phyloP scores from a whole-genome alignment of 2,797 vertebrate species.

The Haliaeetus albicilla region DNA sequence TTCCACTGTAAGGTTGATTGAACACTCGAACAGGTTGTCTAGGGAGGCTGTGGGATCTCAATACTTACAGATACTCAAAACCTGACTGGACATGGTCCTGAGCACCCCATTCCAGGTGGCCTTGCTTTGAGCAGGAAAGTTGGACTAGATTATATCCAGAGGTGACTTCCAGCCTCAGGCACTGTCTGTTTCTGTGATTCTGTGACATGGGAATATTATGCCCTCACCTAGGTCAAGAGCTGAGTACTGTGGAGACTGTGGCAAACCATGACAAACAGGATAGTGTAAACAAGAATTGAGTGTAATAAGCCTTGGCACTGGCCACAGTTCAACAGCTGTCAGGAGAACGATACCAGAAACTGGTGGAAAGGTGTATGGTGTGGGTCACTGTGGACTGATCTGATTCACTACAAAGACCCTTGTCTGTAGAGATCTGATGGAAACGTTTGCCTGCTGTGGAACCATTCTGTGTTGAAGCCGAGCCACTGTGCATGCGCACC shows the following conservation, averaged over 20 bases:
- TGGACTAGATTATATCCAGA: not conserved
- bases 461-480: not conserved
- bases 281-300: not conserved
- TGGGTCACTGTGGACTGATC: not conserved
- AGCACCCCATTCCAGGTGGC: not conserved
- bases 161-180: not conserved
- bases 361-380: rapidly evolving
- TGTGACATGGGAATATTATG: not conserved
- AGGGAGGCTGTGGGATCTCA: not conserved
- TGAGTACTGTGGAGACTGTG: not conserved
- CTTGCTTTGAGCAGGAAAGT: not conserved
- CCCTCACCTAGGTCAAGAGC: not conserved
- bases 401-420: not conserved
- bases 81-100: not conserved
- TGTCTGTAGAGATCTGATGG: not conserved
- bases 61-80: not conserved
- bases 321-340: not conserved
- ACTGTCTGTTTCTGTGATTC: not conserved
- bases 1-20: not conserved
- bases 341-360: not conserved
- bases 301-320: not conserved
- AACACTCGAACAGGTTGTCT: not conserved
- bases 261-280: not conserved
- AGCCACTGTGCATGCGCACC: not conserved
- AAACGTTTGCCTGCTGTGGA: not conserved